Percentiles rank a stretch among this genome's conserved stretches.
phyloP scores from a whole-genome alignment of 2,888 invertebrate genomes.

The Microplitis manilae region DNA sequence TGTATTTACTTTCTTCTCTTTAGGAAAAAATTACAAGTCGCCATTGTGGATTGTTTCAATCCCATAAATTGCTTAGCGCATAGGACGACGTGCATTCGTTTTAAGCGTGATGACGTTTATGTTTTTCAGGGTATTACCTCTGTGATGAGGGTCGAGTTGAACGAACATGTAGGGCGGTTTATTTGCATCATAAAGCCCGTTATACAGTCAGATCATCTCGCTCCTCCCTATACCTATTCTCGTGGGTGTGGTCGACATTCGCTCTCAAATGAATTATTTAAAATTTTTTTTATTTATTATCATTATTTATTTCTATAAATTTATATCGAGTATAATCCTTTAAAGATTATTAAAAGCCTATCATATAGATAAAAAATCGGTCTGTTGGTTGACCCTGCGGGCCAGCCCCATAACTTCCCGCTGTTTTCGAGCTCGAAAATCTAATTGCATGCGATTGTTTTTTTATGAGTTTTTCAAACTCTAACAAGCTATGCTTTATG shows the following conservation, averaged over 20 bases:
- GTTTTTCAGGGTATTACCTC: slow-evolving; percentile 29
- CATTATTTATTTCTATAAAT: not conserved
- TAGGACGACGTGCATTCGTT: slow-evolving; percentile 8
- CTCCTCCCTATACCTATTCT: slow-evolving; percentile 28
- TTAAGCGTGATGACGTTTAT: slow-evolving; percentile 19
- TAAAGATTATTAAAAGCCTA: not conserved
- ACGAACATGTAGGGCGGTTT: slow-evolving; percentile 47
- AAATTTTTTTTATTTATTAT: not conserved
- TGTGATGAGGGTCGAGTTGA: slow-evolving; percentile 24
- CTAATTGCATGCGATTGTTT: too few species aligned
- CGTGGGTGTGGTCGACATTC: slow-evolving; percentile 39
- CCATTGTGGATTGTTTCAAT: not conserved
- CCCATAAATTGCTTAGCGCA: not conserved
- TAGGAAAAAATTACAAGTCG: not conserved
- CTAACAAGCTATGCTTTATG: too few species aligned
- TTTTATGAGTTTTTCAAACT: too few species aligned
- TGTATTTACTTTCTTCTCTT: not conserved
- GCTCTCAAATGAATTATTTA: slow-evolving; percentile 10
- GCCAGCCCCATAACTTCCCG: too few species aligned
- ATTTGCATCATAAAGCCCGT: slow-evolving; percentile 60
- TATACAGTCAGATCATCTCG: slow-evolving; percentile 47
- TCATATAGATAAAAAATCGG: not conserved
- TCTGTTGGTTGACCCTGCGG: too few species aligned
- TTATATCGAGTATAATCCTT: not conserved
- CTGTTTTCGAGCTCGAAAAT: too few species aligned